These are phyloP conservation scores for Antrozous pallidus DNA, from an alignment of 2,797 vertebrate species.

Conservation along the genomic window DNA sequence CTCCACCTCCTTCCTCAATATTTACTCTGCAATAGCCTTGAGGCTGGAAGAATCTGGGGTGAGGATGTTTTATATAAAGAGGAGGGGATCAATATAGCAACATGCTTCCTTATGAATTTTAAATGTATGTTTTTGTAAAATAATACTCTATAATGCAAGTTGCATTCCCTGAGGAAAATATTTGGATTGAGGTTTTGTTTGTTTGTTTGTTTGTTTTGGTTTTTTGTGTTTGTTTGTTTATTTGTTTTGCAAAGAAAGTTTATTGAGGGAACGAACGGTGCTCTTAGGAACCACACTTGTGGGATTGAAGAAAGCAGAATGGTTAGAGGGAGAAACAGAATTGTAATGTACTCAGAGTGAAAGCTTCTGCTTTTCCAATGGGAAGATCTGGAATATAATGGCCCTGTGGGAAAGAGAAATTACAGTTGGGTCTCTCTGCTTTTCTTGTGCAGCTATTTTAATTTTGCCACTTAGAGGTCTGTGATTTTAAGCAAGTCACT, in stretches of 20 bases:
- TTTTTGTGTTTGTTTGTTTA: too few relatives aligned
- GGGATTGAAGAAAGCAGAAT: background rate
- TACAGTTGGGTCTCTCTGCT: background rate
- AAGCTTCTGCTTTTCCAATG: background rate
- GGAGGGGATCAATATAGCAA: background rate
- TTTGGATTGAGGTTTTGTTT: background rate
- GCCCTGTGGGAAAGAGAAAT: background rate
- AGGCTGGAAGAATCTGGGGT: background rate
- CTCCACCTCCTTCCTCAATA: background rate
- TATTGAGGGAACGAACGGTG: background rate
- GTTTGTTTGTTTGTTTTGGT: too few relatives aligned
- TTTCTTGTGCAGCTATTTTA: background rate
- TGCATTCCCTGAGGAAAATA: background rate
- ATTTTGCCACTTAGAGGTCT: background rate
- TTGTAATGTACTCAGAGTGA: background rate
- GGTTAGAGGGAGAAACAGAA: background rate
- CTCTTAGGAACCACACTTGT: background rate
- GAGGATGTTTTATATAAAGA: background rate
- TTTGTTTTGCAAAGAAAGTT: background rate
- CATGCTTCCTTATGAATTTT: background rate
- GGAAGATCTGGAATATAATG: background rate
- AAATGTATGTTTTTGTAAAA: background rate
- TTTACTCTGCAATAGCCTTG: background rate
- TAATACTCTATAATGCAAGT: background rate
- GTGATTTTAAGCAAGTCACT: background rate